A percentile compares a stretch with the other conserved stretches of the same genome.
Conservation (phyloP, 2,888 invertebrate species). For the Plebejus melissa region DNA sequence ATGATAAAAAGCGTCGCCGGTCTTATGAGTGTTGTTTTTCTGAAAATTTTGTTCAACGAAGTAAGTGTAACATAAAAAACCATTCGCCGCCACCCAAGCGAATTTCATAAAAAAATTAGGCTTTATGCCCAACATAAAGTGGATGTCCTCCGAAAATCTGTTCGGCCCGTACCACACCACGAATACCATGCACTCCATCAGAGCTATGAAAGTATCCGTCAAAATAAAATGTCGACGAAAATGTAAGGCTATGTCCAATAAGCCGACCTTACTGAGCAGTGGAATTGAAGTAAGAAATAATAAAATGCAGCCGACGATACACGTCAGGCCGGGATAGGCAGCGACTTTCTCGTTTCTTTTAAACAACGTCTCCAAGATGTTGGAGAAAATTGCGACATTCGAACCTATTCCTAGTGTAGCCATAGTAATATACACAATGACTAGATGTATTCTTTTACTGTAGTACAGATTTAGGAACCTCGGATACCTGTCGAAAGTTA, state of each 20-base stretch:
- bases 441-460: constrained; percentile 46
- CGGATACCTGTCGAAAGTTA: constrained; percentile 58
- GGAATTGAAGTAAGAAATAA: constrained; percentile 55
- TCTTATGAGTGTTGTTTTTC: not conserved
- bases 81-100: constrained; percentile 48
- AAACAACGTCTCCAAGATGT: constrained; percentile 47
- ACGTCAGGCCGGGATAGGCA: constrained; percentile 50
- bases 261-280: constrained; percentile 46
- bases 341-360: constrained; percentile 43
- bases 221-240: constrained; percentile 42
- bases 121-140: constrained; percentile 68
- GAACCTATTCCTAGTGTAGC: constrained; percentile 45
- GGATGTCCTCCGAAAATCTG: constrained; percentile 65
- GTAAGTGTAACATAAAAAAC: constrained; percentile 47
- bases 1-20: constrained; percentile 24
- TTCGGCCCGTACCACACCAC: constrained; percentile 60
- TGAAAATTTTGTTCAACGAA: constrained; percentile 41
- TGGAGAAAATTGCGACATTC: constrained; percentile 46
- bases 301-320: constrained; percentile 40
- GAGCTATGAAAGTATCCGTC: constrained; percentile 44
- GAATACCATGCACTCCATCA: constrained; percentile 55
- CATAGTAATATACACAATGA: constrained; percentile 48
- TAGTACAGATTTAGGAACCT: constrained; percentile 51
- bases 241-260: constrained; percentile 41
- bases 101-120: constrained; percentile 54